Base-by-base conservation (phyloP, 37 sponge, comb jelly and placozoan species). In the Geodia barretti region DNA sequence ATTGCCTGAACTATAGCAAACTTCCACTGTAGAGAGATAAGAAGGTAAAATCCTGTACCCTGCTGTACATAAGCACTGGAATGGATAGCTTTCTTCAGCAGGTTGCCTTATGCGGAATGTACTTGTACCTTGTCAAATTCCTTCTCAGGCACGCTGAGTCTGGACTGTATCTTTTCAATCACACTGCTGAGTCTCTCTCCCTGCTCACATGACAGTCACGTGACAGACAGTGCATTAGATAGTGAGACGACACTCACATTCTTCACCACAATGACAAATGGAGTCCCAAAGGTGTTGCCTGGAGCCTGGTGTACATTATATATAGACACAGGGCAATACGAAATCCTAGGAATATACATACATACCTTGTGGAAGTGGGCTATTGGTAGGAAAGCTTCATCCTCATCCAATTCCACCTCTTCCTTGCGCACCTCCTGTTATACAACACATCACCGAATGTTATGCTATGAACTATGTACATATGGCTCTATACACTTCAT, bases 41-140 rank as follows among this genome's bases (percentile, higher is more conserved):
- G n/a, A n/a, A n/a, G n/a, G n/a, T n/a, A n/a, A n/a, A n/a, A n/a
- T n/a, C n/a, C n/a, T n/a, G n/a, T n/a, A n/a, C n/a, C n/a, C n/a
- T n/a, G n/a, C n/a, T n/a, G n/a, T n/a, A n/a, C n/a, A n/a, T n/a
- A n/a, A n/a, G n/a, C n/a, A n/a, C n/a, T n/a, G n/a, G n/a, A n/a
- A n/a, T n/a, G n/a, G n/a, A n/a, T n/a, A n/a, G n/a, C n/a, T n/a
- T n/a, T n/a, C n/a, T n/a, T n/a, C n/a, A n/a, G n/a, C 37, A 63
- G 32, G n/a, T 60, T 68, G n/a, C n/a, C n/a, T n/a, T n/a, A n/a
- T n/a, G n/a, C n/a, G n/a, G n/a, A n/a, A n/a, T n/a, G n/a, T n/a
- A n/a, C n/a, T n/a, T n/a, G n/a, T n/a, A n/a, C n/a, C 88, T 97
- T 94, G 20, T 95, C 97, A 58, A 94, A 89, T 34, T 97, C 97